phyloP scores from a whole-genome alignment of 2,888 invertebrate genomes.

The Trichogramma dendrolimi region DNA sequence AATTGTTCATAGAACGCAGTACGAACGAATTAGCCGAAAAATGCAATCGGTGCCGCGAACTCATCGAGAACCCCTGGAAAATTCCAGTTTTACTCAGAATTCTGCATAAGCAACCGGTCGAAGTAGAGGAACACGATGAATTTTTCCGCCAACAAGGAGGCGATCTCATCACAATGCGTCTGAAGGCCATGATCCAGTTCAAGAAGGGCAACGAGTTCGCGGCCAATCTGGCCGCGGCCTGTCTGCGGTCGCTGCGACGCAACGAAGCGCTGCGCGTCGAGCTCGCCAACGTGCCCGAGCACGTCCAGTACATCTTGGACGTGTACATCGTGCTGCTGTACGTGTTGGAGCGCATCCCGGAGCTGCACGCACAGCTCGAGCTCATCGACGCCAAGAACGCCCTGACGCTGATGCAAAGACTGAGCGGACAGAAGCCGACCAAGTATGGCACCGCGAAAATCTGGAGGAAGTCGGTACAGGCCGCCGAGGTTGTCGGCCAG shows the following conservation, averaged over 20 bases:
- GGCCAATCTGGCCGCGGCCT: slow-evolving; percentile 57
- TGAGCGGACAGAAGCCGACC: slow-evolving; percentile 48
- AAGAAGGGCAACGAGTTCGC: slow-evolving; percentile 62
- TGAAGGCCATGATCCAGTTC: slow-evolving; percentile 57
- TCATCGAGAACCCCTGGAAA: slow-evolving; percentile 57
- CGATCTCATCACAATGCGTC: slow-evolving; percentile 59
- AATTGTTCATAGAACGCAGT: slow-evolving; percentile 48
- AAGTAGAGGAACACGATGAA: slow-evolving; percentile 34
- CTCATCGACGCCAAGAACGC: slow-evolving; percentile 57
- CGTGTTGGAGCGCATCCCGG: slow-evolving; percentile 56
- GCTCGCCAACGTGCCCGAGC: slow-evolving; percentile 47
- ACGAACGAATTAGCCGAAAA: slow-evolving; percentile 40
- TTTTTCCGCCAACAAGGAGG: slow-evolving; percentile 63
- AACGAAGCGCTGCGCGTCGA: slow-evolving; percentile 47
- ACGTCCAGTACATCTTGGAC: slow-evolving; percentile 60
- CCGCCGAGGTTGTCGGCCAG: slow-evolving; percentile 58
- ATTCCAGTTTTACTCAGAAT: slow-evolving; percentile 52
- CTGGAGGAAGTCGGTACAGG: slow-evolving; percentile 57
- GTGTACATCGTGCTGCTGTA: slow-evolving; percentile 60
- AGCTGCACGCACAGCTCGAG: slow-evolving; percentile 58
- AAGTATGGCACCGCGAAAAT: slow-evolving; percentile 56
- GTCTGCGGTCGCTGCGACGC: slow-evolving; percentile 56
- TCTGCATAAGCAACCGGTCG: slow-evolving; percentile 29
- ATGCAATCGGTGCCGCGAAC: slow-evolving; percentile 50
- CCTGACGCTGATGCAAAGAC: slow-evolving; percentile 56